phyloP scores from a whole-genome alignment of 2,797 vertebrate genomes.

The Crax fasciolata region DNA sequence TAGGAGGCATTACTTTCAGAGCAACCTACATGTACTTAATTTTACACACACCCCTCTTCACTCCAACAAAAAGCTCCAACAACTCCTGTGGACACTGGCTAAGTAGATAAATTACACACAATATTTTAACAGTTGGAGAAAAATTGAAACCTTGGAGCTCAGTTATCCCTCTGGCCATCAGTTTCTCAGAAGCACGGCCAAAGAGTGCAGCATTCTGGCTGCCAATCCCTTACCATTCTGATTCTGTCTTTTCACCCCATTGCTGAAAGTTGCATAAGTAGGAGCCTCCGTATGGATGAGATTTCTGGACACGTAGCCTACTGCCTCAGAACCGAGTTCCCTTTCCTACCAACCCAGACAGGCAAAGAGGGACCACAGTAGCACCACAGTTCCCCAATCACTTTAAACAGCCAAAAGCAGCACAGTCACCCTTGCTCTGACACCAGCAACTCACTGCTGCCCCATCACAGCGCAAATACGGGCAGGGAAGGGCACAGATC shows the following conservation, averaged over 20 bases:
- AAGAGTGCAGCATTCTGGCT: background rate
- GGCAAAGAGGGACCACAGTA: background rate
- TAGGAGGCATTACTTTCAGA: background rate
- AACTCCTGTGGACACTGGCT: background rate
- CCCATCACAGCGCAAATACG: fast-evolving
- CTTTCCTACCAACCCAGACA: background rate
- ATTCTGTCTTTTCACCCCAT: background rate
- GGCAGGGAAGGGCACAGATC: background rate
- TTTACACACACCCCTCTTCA: background rate
- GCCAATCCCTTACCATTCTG: background rate
- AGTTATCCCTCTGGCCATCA: background rate
- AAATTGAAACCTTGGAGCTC: background rate
- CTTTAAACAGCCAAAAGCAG: background rate
- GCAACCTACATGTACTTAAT: background rate
- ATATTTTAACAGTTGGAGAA: background rate
- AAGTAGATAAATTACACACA: background rate
- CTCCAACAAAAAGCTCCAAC: background rate
- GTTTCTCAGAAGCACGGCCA: background rate
- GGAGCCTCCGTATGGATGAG: background rate
- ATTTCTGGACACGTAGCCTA: background rate
- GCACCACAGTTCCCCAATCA: fast-evolving
- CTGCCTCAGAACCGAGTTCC: background rate
- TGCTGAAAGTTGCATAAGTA: background rate
- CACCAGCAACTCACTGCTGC: background rate
- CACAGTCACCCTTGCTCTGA: background rate